These are phyloP conservation scores for Platerodrilus igneus DNA, from an alignment of 2,888 invertebrate species.

Conservation along the genomic window DNA sequence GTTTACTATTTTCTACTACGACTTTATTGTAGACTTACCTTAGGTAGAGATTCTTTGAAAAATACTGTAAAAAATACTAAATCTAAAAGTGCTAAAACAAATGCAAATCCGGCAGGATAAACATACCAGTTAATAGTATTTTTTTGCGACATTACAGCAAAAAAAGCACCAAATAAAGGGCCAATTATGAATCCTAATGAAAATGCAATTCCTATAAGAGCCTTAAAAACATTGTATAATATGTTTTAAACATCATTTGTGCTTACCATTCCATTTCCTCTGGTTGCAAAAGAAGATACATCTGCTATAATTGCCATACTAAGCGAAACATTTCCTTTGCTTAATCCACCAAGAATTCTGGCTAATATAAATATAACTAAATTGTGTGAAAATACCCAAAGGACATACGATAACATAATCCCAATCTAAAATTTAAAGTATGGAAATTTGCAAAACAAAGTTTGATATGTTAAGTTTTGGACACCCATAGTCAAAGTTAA, in stretches of 20 bases:
- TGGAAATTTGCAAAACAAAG: too few species aligned
- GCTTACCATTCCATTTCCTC: conserved; percentile 88
- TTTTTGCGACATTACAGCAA: conserved; percentile 65
- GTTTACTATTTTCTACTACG: too few species aligned
- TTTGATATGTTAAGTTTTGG: too few species aligned
- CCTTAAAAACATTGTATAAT: conserved; percentile 54
- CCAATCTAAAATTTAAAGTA: conserved; percentile 61
- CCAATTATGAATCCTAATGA: conserved; percentile 97
- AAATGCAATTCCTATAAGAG: conserved; percentile 95
- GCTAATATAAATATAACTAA: conserved; percentile 90
- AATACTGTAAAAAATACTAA: conserved; percentile 66
- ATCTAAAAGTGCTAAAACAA: conserved; percentile 70
- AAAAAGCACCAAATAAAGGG: conserved; percentile 89
- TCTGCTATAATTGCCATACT: conserved; percentile 95
- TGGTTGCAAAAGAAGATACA: conserved; percentile 74
- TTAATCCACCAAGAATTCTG: conserved; percentile 88
- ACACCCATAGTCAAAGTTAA: too few species aligned
- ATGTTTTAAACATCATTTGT: background rate
- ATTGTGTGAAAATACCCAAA: conserved; percentile 85
- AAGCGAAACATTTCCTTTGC: conserved; percentile 94
- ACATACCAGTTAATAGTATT: conserved; percentile 70
- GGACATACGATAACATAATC: conserved; percentile 75
- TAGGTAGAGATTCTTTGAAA: conserved; percentile 80
- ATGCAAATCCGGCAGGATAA: conserved; percentile 73
- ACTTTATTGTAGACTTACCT: conserved; percentile 48